These are phyloP conservation scores for Abrostola triplasia DNA, from an alignment of 2,888 invertebrate species.

Conservation along the genomic window DNA sequence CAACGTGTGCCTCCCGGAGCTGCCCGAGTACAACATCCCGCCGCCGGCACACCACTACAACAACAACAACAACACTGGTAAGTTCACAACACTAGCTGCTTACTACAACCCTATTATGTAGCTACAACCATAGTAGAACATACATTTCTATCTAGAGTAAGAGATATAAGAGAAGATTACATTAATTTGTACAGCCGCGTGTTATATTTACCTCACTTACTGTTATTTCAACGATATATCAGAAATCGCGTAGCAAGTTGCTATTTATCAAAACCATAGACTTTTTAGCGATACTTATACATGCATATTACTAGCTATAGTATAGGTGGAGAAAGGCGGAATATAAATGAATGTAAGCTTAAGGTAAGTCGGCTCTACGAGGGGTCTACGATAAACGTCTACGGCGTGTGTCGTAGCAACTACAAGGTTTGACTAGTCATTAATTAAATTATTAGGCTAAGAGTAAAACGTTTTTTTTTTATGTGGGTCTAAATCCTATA, in stretches of 20 bases:
- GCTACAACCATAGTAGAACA: not conserved
- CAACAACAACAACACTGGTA: constrained; percentile 87
- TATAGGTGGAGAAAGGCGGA: constrained; percentile 7
- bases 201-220: too few relatives aligned
- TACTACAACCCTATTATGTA: too few relatives aligned
- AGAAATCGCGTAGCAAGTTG: too few relatives aligned
- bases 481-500: too few relatives aligned
- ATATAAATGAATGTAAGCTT: constrained; percentile 30
- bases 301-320: not conserved
- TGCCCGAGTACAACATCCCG: constrained; percentile 91
- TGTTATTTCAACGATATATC: too few relatives aligned
- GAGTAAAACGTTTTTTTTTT: too few relatives aligned
- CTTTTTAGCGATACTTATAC: not conserved
- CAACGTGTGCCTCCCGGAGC: constrained; percentile 93
- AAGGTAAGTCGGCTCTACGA: constrained; percentile 44
- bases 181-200: too few relatives aligned
- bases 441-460: constrained; percentile 11
- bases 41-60: constrained; percentile 88
- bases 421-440: constrained; percentile 16
- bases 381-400: constrained; percentile 50
- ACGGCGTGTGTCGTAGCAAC: constrained; percentile 49
- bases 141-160: too few relatives aligned
- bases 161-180: too few relatives aligned
- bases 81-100: constrained; percentile 57
- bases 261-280: too few relatives aligned